Evolutionary conservation across 2,797 vertebrate species (phyloP).

Genomic region (Varecia variegata): DNA sequence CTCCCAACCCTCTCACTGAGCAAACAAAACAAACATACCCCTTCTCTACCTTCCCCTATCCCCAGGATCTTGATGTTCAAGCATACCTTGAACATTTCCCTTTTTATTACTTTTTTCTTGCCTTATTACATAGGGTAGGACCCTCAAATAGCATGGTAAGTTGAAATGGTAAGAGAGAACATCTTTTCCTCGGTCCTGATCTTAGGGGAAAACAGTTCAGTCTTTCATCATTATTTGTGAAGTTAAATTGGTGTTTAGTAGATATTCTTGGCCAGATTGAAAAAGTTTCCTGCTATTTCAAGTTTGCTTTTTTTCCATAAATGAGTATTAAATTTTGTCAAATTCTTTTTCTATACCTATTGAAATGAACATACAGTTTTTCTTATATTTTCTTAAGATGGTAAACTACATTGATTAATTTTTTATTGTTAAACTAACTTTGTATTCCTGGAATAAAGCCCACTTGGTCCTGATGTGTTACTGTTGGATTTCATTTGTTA

Average conservation of each 20-base stretch:
- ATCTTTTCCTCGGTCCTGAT: background rate
- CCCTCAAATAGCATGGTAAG: background rate
- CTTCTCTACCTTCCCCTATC: background rate
- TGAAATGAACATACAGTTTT: background rate
- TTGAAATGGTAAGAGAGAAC: background rate
- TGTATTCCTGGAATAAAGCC: background rate
- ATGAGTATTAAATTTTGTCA: background rate
- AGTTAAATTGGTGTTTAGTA: background rate
- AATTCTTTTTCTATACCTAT: background rate
- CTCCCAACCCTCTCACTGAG: background rate
- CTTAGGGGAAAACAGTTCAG: background rate
- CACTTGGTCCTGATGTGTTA: background rate
- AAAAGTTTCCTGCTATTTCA: background rate
- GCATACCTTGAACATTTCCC: background rate
- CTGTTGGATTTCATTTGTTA: background rate
- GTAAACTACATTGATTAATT: background rate
- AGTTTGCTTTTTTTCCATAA: background rate
- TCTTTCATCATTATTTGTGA: background rate
- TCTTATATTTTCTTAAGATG: background rate
- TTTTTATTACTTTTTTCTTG: background rate
- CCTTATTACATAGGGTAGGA: background rate
- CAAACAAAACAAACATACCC: background rate
- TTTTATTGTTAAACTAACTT: background rate
- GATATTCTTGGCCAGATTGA: background rate
- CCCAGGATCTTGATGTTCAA: background rate